Evolutionary conservation across 2,888 invertebrate species (phyloP).

Genomic region (Stictocephala bisonia): DNA sequence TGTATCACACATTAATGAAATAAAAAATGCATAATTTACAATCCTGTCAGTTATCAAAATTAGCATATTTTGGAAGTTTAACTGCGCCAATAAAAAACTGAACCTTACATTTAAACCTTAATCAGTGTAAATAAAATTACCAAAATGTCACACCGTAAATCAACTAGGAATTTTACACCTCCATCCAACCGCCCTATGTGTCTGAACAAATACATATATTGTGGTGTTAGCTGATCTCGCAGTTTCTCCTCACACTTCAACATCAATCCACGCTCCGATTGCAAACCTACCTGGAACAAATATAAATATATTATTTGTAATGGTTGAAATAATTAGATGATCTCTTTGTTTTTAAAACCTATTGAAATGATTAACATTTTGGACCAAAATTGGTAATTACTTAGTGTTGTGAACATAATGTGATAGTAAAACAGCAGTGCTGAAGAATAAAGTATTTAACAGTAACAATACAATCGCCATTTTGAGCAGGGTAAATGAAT

Average conservation of each 20-base stretch:
- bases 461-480: conserved; percentile 66
- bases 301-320: too few relatives aligned
- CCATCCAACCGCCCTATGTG: conserved; percentile 71
- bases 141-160: conserved; percentile 73
- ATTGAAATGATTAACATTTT: conserved; percentile 70
- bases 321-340: too few relatives aligned
- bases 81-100: neutral
- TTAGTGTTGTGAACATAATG: too few relatives aligned
- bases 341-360: neutral
- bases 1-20: too few relatives aligned
- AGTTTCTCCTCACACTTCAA: conserved; percentile 66
- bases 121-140: too few relatives aligned
- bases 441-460: conserved; percentile 77
- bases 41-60: too few relatives aligned
- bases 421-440: too few relatives aligned
- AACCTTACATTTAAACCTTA: neutral
- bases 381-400: too few relatives aligned
- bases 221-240: conserved; percentile 68
- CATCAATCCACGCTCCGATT: conserved; percentile 61
- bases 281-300: conserved; percentile 61
- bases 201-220: conserved; percentile 70
- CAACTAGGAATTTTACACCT: conserved; percentile 77
- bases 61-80: too few relatives aligned
- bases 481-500: too few relatives aligned
- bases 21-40: too few relatives aligned